Conservation (phyloP, 2,888 invertebrate species). For the Pelosia muscerda region DNA sequence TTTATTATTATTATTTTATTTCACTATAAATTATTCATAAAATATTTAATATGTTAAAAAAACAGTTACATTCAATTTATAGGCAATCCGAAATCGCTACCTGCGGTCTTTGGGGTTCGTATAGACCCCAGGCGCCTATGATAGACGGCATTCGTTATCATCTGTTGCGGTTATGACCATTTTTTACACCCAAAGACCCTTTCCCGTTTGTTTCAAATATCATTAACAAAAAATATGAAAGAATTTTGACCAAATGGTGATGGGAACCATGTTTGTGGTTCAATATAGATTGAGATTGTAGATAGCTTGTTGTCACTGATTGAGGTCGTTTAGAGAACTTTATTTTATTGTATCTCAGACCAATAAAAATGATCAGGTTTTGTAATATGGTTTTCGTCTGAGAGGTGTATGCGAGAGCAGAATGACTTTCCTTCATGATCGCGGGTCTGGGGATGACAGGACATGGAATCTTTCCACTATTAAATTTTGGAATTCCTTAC, state of each 20-base stretch:
- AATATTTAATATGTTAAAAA: not conserved
- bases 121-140: conserved; percentile 24
- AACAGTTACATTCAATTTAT: not conserved
- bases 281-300: not conserved
- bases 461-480: no score
- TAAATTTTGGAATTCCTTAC: no score
- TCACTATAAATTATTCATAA: not conserved
- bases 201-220: conserved; percentile 36
- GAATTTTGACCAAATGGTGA: not conserved
- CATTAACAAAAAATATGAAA: conserved; percentile 19
- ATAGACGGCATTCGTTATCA: conserved; percentile 23
- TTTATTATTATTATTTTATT: no score
- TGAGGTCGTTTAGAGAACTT: no score
- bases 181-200: conserved; percentile 12
- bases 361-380: no score
- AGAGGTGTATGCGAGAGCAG: no score
- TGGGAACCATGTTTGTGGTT: not conserved
- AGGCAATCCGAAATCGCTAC: conserved; percentile 7
- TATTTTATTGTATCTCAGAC: no score
- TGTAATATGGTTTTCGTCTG: no score
- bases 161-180: conserved; percentile 20
- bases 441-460: no score
- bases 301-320: not conserved
- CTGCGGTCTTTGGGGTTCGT: conserved; percentile 9
- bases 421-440: no score